These are phyloP conservation scores for Acanthosepion esculentum DNA, from an alignment of 2,888 invertebrate genomes.

Conservation along the genomic window DNA sequence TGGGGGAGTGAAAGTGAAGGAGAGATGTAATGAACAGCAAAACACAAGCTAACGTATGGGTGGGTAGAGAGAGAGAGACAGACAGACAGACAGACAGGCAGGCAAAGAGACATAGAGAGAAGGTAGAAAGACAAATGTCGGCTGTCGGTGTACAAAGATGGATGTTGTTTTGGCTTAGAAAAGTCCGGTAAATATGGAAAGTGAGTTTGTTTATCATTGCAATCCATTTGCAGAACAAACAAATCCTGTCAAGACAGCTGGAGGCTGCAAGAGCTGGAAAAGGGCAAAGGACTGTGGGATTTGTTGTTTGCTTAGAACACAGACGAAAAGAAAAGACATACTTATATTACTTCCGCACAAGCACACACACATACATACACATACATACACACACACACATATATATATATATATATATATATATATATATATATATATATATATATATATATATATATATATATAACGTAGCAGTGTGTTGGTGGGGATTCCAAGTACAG, in stretches of 20 bases:
- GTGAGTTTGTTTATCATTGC: not conserved
- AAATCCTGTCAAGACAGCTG: not conserved
- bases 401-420: not conserved
- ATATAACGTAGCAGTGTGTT: too few relatives aligned
- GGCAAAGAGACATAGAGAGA: not conserved
- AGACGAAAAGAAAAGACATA: not conserved
- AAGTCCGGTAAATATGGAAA: not conserved
- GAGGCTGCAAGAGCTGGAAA: not conserved
- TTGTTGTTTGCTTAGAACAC: not conserved
- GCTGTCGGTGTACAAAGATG: not conserved
- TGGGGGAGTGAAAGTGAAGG: not conserved
- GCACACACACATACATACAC: not conserved
- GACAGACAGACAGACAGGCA: too few relatives aligned
- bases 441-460: not conserved
- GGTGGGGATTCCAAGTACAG: too few relatives aligned
- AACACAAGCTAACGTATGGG: too few relatives aligned
- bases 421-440: not conserved
- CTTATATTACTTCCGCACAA: not conserved
- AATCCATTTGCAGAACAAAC: conserved; percentile 6
- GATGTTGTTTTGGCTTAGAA: not conserved
- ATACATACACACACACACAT: not conserved
- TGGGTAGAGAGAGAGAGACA: not conserved
- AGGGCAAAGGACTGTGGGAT: not conserved
- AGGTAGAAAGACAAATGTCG: too few relatives aligned
- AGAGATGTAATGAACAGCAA: not conserved